Evolutionary conservation across 2,888 invertebrate species (phyloP), one percentile per base, ranked within the genome.

Genomic region (Oxycera nigricornis): DNA sequence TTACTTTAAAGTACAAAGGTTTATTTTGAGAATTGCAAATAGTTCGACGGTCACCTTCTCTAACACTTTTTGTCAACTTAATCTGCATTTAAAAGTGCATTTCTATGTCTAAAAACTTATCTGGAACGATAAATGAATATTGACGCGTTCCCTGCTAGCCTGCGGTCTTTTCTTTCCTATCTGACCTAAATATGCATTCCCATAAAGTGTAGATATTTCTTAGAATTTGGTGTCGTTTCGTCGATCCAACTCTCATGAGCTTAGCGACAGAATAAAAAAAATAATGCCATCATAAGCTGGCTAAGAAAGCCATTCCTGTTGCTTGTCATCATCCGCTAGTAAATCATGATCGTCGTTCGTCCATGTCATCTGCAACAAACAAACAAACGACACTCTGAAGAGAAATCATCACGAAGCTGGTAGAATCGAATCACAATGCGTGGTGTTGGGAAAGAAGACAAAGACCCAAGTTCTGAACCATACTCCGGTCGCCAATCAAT

Each of bases 401-500:
- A 46, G 46, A 46, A 46, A 46, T 46, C 46, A 46, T 46, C 46
- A 7, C 14, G 35, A 46, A n/a, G 55, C 24, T 22, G 9, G 20
- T 55, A 39, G 65, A 65, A 65, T 39, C 2, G 31, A 35, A 39
- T 39, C 31, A 17, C 24, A 39, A 65, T 65, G 68, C 68, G 46
- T 70, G 24, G 9, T 2, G 35, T 9, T 26, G 6, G 14, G 50
- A 68, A 28, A 28, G 7, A 2, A 67, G n/a, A 52, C 52, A 70
- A 52, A 31, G 55, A 70, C 14, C 24, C 20, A 52, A 52, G 50
- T n/a, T n/a, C n/a, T 52, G 52, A 52, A 52, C 55, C 52, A 22
- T 52, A 30, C 70, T 30, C 31, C n/a, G n/a, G 28, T 59, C 20
- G 59, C 52, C 70, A 70, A 70, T 70, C 70, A 70, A 52, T 70